Percentiles rank a stretch among this genome's conserved stretches.
Conservation (phyloP, 1,140 invertebrate species). For the Zaprionus ghesquierei region DNA sequence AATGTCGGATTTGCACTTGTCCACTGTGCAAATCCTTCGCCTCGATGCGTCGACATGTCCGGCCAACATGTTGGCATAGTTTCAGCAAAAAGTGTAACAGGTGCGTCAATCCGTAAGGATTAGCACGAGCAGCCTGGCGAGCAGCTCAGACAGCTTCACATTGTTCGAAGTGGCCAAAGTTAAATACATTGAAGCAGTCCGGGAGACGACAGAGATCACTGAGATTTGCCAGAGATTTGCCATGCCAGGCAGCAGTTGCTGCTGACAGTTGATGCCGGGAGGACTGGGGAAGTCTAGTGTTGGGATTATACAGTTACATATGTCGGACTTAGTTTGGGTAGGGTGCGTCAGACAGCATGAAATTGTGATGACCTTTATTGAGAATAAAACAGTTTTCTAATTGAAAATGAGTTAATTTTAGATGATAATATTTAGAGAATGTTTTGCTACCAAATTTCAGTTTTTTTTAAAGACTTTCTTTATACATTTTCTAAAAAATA, state of each 20-base stretch:
- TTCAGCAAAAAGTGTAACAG: slow-evolving; percentile 69
- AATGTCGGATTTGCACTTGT: slow-evolving; percentile 74
- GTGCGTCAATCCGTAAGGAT: slow-evolving; percentile 55
- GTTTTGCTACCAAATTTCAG: too few species aligned
- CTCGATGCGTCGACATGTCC: slow-evolving; percentile 56
- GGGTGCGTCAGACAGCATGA: not conserved
- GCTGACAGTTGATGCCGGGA: slow-evolving; percentile 30
- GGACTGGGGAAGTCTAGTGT: not conserved
- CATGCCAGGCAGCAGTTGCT: slow-evolving; percentile 31
- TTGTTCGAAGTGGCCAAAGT: slow-evolving; percentile 58
- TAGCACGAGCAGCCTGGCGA: slow-evolving; percentile 25
- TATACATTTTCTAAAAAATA: too few species aligned
- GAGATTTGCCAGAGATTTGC: not conserved
- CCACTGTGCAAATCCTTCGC: slow-evolving; percentile 57
- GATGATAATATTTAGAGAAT: not conserved
- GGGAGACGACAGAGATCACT: not conserved
- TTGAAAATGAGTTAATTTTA: not conserved
- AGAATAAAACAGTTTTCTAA: not conserved
- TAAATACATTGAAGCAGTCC: slow-evolving; percentile 21
- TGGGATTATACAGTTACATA: not conserved
- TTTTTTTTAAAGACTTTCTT: too few species aligned
- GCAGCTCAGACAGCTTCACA: slow-evolving; percentile 20
- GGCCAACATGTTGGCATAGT: slow-evolving; percentile 62
- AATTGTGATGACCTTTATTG: too few species aligned
- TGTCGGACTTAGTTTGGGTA: not conserved